These are phyloP conservation scores for Hemistola chrysoprasaria DNA, from an alignment of 2,888 invertebrate species.

Conservation along the genomic window DNA sequence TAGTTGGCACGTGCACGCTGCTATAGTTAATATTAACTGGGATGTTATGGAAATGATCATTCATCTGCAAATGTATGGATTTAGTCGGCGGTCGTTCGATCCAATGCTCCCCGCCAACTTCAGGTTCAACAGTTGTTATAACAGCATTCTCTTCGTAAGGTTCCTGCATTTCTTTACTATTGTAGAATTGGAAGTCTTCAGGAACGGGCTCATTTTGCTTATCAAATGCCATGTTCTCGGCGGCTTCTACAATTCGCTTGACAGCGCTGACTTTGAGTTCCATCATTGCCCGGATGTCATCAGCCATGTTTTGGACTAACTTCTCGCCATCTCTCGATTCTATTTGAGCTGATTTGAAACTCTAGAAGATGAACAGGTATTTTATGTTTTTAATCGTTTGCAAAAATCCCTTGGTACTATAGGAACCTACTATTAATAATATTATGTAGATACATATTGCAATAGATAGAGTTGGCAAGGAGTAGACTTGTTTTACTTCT, in stretches of 20 bases:
- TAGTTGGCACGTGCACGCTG: slow-evolving; percentile 97
- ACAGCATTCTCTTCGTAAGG: slow-evolving; percentile 75
- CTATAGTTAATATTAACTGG: slow-evolving; percentile 90
- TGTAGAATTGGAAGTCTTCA: slow-evolving; percentile 86
- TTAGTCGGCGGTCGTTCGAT: slow-evolving; percentile 80
- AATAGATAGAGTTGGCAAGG: no score
- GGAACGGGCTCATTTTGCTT: slow-evolving; percentile 77
- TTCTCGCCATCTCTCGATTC: slow-evolving; percentile 89
- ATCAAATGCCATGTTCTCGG: slow-evolving; percentile 89
- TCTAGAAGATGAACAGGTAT: slow-evolving; percentile 66
- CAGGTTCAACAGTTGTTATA: slow-evolving; percentile 79
- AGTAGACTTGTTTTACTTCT: no score
- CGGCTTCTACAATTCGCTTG: slow-evolving; percentile 93
- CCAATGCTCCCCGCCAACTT: slow-evolving; percentile 74
- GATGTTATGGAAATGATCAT: slow-evolving; percentile 90
- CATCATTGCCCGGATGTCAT: slow-evolving; percentile 94
- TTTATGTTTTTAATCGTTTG: not conserved
- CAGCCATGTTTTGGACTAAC: slow-evolving; percentile 91
- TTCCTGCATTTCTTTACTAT: slow-evolving; percentile 86
- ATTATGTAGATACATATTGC: no score
- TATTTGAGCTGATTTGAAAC: slow-evolving; percentile 90
- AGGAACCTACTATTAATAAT: no score
- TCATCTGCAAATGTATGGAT: slow-evolving; percentile 85
- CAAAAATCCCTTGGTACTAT: no score
- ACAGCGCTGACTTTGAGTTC: slow-evolving; percentile 94